Conservation (phyloP, 30 jellyfish, hydroid and myxozoan species). For the Hydractinia echinata region DNA sequence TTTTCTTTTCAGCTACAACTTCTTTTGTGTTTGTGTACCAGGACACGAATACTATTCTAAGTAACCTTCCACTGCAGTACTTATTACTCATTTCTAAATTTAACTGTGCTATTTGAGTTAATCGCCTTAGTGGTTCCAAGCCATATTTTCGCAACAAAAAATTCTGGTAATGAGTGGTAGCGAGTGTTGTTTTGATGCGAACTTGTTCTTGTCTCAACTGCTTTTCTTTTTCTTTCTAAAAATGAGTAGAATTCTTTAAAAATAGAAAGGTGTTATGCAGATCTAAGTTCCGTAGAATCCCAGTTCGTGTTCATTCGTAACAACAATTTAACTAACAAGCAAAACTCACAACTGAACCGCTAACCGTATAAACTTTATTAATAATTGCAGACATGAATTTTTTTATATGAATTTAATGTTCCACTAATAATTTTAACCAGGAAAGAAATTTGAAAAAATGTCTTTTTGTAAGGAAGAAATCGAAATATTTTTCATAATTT, state of each 20-base stretch:
- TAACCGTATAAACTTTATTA: no score
- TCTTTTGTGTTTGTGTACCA: conserved; percentile 55
- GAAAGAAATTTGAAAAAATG: no score
- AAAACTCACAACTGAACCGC: no score
- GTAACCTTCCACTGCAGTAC: conserved; percentile 28
- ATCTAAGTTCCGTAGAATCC: no score
- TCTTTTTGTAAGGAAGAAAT: no score
- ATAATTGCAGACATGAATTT: no score
- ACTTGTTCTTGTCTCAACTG: conserved; percentile 43
- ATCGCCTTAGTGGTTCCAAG: conserved; percentile 69
- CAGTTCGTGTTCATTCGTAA: no score
- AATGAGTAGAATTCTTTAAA: not conserved
- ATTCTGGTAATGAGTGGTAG: conserved; percentile 41
- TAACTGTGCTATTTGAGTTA: conserved; percentile 33
- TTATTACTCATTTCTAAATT: conserved; percentile 55
- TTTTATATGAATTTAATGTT: no score
- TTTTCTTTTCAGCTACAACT: conserved; percentile 18
- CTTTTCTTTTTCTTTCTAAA: conserved; percentile 68
- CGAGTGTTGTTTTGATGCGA: conserved; percentile 38
- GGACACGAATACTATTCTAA: conserved; percentile 19
- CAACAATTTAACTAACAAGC: no score
- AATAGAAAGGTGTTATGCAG: no score
- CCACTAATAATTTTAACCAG: no score
- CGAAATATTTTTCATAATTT: no score
- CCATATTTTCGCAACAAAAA: conserved; percentile 51